Base-by-base conservation (phyloP, 2,797 vertebrate genomes). In the Gadopsis bispinosus region DNA sequence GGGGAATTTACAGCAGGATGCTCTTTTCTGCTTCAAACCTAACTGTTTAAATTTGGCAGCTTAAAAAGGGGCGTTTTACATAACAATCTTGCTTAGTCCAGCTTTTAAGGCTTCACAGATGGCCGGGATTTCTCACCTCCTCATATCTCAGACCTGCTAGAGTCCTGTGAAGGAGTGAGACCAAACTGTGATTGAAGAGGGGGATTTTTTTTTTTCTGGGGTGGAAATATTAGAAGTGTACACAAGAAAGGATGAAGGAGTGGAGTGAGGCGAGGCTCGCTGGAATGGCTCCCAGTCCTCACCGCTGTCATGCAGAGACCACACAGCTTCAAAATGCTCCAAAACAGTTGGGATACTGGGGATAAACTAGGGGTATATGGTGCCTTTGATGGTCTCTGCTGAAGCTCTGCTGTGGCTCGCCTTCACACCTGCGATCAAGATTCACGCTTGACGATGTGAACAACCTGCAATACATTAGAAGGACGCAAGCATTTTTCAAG, bases 211-310 rank as follows among this genome's bases (percentile, higher is more conserved):
- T 79, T 90, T 86, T 71, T 58, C 56, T 79, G 45, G 63, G 73
- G 50, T 82, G 77, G 83, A 87, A 83, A 82, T 87, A 88, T 85
- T 87, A 86, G 83, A 85, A 89, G 85, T 83, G 79, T 79, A 89
- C 84, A 88, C 88, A 80, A 75, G 75, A 56, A 83, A 69, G 72
- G 86, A 88, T 80, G 80, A 85, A 83, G 83, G 75, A 76, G 77
- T 12, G 35, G 75, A 76, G 77, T n/a, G 59, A 83, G 71, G 80
- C 56, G 37, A 76, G 79, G 85, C 79, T 80, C 51, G 4, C 68
- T 90, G 86, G 83, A 90, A 82, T 5, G n/a, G 78, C 79, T 90
- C 84, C 83, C 86, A 80, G 87, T 64, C 74, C 58, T 83, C 74
- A 71, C 69, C 74, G 59, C 75, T 73, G 73, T 79, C 73, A 73